These are phyloP conservation scores for Pterocles orientalis DNA, from an alignment of 2,113 vertebrate genomes.

Conservation along the genomic window DNA sequence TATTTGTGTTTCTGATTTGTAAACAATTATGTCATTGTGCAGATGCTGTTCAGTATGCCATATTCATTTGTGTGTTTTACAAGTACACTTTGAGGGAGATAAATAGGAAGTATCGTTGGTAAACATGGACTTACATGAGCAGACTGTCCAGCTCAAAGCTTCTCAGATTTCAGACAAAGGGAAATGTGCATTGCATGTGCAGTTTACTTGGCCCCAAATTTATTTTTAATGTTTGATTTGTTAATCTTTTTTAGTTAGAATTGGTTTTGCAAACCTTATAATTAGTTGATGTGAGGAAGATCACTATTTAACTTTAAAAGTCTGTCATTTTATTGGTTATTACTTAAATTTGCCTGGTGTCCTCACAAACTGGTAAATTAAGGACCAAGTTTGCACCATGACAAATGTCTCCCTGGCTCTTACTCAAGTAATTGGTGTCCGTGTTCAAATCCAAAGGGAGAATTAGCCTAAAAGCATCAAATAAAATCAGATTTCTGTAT, in stretches of 20 bases:
- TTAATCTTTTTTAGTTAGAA: not conserved
- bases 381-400: not conserved
- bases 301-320: not conserved
- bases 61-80: conserved; percentile 7
- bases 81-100: not conserved
- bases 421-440: not conserved
- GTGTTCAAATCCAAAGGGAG: not conserved
- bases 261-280: not conserved
- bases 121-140: not conserved
- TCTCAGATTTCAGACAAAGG: not conserved
- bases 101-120: not conserved
- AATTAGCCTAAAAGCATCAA: not conserved
- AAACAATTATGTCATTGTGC: conserved; percentile 50
- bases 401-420: not conserved
- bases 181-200: not conserved
- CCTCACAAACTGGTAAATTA: not conserved
- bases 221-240: not conserved
- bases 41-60: conserved; percentile 20
- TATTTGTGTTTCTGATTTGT: conserved; percentile 47
- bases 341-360: not conserved
- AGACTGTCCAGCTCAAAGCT: not conserved
- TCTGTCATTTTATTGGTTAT: not conserved
- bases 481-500: not conserved
- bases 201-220: not conserved
- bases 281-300: not conserved